Conservation (phyloP, 92 coral and sea anemone genomes). For the Epizoanthus fatuus region DNA sequence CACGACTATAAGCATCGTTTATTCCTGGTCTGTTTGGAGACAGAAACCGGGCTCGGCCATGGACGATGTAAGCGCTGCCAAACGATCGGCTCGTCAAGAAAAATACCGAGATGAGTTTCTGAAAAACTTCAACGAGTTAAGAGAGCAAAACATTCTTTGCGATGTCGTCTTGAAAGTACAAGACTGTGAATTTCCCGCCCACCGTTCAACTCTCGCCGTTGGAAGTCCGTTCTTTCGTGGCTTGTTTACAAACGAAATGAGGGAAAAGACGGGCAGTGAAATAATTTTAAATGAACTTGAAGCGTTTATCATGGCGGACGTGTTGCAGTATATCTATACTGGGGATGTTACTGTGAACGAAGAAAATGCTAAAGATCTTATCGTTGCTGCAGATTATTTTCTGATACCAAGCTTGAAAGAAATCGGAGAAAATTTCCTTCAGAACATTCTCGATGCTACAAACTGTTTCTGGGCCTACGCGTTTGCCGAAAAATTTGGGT, state of each 20-base stretch:
- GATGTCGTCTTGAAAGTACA: constrained; percentile 71
- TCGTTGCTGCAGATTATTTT: constrained; percentile 71
- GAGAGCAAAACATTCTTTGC: constrained; percentile 50
- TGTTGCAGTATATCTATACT: constrained; percentile 73
- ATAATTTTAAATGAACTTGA: constrained; percentile 50
- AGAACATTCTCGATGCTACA: constrained; percentile 29
- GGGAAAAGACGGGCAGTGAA: constrained; percentile 26
- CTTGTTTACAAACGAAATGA: constrained; percentile 67
- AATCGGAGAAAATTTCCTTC: constrained; percentile 48
- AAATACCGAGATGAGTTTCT: constrained; percentile 21
- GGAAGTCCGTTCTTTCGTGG: constrained; percentile 74
- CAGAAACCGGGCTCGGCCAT: neutral
- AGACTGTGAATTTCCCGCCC: constrained; percentile 67
- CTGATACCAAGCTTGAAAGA: constrained; percentile 63
- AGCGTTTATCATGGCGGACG: constrained; percentile 36
- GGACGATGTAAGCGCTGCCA: neutral
- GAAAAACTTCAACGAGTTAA: constrained; percentile 31
- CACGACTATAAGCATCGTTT: neutral
- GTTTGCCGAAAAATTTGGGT: constrained; percentile 60
- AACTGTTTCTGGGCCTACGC: constrained; percentile 61
- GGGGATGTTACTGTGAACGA: constrained; percentile 56
- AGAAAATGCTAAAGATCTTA: constrained; percentile 71
- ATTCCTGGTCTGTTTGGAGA: neutral
- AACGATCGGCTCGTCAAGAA: neutral
- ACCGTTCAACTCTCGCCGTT: constrained; percentile 72